Percentiles rank a stretch among this genome's conserved stretches.
phyloP scores from a whole-genome alignment of 2,888 invertebrate genomes.

The Epirrhoe tristata region DNA sequence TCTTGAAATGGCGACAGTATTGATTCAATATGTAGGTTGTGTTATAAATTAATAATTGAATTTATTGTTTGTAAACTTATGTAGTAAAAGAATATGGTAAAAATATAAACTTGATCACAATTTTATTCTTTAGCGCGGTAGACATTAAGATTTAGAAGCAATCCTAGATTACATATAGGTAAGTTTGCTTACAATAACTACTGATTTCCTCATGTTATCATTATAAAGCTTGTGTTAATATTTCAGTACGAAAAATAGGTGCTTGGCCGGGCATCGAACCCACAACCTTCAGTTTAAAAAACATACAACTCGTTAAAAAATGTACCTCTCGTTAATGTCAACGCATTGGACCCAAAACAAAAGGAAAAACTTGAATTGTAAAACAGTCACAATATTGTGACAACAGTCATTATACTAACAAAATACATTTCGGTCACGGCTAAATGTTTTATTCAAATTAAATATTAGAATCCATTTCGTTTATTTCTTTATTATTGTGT shows the following conservation, averaged over 20 bases:
- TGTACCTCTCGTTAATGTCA: slow-evolving; percentile 31
- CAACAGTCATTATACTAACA: slow-evolving; percentile 50
- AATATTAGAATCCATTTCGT: slow-evolving; percentile 42
- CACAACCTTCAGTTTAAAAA: too few species aligned
- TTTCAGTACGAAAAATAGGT: too few species aligned
- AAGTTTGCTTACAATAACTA: too few species aligned
- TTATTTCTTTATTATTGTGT: slow-evolving; percentile 28
- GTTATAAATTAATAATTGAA: not conserved
- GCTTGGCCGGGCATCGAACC: too few species aligned
- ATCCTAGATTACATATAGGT: too few species aligned
- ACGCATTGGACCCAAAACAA: slow-evolving; percentile 41
- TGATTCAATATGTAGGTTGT: not conserved
- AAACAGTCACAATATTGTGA: slow-evolving; percentile 49
- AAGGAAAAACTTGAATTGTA: slow-evolving; percentile 45
- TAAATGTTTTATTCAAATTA: slow-evolving; percentile 45
- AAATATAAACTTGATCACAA: not conserved
- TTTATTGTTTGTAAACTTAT: too few species aligned
- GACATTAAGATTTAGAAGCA: too few species aligned
- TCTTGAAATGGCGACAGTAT: slow-evolving; percentile 43
- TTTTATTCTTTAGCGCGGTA: too few species aligned
- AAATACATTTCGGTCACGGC: slow-evolving; percentile 41
- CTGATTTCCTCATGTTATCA: too few species aligned
- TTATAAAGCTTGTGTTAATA: too few species aligned
- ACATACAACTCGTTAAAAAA: not conserved
- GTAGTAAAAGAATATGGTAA: not conserved